phyloP scores from a whole-genome alignment of 2,797 vertebrate genomes.

The Labeo calbasu region DNA sequence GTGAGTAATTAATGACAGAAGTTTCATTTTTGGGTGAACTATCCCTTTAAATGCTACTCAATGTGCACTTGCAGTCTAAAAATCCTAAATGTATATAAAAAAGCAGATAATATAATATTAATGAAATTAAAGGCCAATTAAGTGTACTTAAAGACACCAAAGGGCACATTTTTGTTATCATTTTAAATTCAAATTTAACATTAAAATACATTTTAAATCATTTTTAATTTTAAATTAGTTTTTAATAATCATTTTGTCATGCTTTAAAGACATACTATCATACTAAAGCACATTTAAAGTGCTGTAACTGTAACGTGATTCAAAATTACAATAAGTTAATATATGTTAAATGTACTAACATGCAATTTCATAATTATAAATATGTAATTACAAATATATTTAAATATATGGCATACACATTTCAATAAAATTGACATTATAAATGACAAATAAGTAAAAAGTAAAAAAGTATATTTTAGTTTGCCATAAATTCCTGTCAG shows the following conservation, averaged over 20 bases:
- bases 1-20: too few species aligned
- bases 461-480: neutral
- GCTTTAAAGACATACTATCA: neutral
- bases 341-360: neutral
- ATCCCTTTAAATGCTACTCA: neutral
- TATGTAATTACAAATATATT: neutral
- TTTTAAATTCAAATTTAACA: neutral
- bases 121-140: neutral
- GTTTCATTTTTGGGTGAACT: too few species aligned
- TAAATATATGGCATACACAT: neutral
- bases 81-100: neutral
- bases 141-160: neutral
- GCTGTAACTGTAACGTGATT: neutral
- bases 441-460: too few species aligned
- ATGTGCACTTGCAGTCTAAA: neutral
- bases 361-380: neutral
- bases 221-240: neutral
- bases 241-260: neutral
- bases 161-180: neutral
- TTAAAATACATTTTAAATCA: neutral
- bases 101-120: neutral
- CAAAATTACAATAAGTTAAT: neutral
- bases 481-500: neutral
- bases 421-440: too few species aligned
- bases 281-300: neutral